Conservation (phyloP, 2,888 invertebrate genomes). For the Ganaspis brasiliensis region DNA sequence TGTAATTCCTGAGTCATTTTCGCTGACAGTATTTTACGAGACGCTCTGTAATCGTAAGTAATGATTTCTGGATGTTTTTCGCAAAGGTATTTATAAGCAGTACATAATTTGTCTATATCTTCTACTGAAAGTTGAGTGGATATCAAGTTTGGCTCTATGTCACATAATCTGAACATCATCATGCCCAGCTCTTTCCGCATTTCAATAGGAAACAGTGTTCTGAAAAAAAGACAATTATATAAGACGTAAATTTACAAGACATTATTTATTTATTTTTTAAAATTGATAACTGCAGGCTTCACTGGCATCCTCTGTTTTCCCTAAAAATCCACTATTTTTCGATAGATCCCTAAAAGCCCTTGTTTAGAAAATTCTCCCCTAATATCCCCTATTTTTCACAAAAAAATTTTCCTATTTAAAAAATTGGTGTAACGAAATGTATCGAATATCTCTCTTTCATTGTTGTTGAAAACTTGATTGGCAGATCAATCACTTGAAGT, state of each 20-base stretch:
- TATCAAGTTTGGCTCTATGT: conserved; percentile 86
- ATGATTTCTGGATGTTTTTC: conserved; percentile 85
- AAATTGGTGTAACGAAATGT: too few relatives aligned
- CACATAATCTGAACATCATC: conserved; percentile 87
- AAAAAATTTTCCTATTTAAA: too few relatives aligned
- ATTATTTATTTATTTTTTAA: too few relatives aligned
- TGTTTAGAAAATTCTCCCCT: too few relatives aligned
- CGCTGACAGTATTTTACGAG: conserved; percentile 67
- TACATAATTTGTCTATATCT: conserved; percentile 89
- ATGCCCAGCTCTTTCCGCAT: conserved; percentile 85
- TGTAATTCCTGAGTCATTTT: conserved; percentile 52
- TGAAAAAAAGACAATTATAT: conserved; percentile 71
- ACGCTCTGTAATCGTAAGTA: conserved; percentile 87
- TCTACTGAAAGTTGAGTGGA: conserved; percentile 89
- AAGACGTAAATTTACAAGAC: background rate
- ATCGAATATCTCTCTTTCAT: too few relatives aligned
- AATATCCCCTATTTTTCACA: too few relatives aligned
- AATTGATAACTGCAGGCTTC: too few relatives aligned
- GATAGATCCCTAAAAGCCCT: too few relatives aligned
- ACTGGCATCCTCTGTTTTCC: too few relatives aligned
- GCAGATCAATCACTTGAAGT: too few relatives aligned
- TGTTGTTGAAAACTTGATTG: too few relatives aligned
- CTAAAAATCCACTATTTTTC: too few relatives aligned
- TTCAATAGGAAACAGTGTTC: conserved; percentile 89
- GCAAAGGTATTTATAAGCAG: conserved; percentile 89